Percentiles rank a stretch among this genome's conserved stretches.
phyloP scores from a whole-genome alignment of 2,797 vertebrate species.

The Echeneis naucrates region DNA sequence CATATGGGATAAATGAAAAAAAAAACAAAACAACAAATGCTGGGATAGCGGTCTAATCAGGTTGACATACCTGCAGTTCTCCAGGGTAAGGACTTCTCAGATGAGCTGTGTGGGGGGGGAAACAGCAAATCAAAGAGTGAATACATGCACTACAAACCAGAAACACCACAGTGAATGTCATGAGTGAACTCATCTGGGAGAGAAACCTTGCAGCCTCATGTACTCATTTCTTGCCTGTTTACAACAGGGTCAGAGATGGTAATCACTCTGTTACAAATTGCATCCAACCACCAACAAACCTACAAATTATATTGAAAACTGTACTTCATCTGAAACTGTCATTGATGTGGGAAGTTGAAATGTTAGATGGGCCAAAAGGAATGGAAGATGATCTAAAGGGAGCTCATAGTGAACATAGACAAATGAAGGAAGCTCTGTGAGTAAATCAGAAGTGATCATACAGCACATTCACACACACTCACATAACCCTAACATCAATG shows the following conservation, averaged over 20 bases:
- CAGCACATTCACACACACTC: conserved; percentile 9
- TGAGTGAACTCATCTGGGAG: conserved; percentile 38
- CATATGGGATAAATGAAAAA: neutral
- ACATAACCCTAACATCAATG: conserved; percentile 34
- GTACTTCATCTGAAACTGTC: conserved; percentile 26
- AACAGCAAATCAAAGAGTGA: conserved; percentile 48
- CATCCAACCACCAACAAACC: neutral
- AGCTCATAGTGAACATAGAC: conserved; percentile 31
- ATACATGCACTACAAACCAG: conserved; percentile 19
- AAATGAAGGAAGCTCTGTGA: neutral
- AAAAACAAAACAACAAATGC: neutral
- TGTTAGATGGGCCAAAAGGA: conserved; percentile 14
- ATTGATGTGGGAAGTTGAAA: conserved; percentile 29
- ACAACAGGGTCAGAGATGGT: conserved; percentile 31
- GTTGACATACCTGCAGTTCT: conserved; percentile 91
- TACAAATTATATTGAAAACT: neutral
- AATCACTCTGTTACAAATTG: conserved; percentile 28
- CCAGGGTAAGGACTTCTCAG: conserved; percentile 99
- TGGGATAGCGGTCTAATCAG: conserved; percentile 3
- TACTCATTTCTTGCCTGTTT: conserved; percentile 14
- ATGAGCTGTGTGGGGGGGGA: conserved; percentile 87
- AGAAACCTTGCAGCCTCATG: conserved; percentile 22
- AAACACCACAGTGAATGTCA: conserved; percentile 19
- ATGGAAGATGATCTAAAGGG: conserved; percentile 24
- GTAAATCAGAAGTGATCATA: conserved; percentile 39